Base-by-base conservation (phyloP, 2,888 invertebrate genomes). In the Nycteola revayana region DNA sequence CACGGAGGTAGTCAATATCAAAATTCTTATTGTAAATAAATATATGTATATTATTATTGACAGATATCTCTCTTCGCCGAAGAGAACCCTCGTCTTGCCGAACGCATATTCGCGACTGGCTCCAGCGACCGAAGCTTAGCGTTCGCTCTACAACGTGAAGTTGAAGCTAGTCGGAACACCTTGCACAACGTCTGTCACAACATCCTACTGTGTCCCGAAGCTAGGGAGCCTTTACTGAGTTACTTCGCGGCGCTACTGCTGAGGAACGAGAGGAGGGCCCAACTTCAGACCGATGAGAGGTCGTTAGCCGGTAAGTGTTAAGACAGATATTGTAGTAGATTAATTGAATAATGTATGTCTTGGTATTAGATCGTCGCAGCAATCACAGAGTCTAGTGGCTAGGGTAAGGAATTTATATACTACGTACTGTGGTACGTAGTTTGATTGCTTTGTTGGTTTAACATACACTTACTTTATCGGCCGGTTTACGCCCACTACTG, bases 21-120 rank as follows among this genome's bases (percentile, higher is more conserved):
- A n/a, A n/a, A n/a, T n/a, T n/a, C n/a, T n/a, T n/a, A n/a, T n/a
- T n/a, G n/a, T n/a, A n/a, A n/a, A n/a, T n/a, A n/a, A n/a, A n/a
- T n/a, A n/a, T n/a, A n/a, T 3, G 14, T 14, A 14, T 14, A 14
- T 5, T 5, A 14, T 14, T 5, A 3, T 28, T 8, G n/a, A 7
- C 64, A 88, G 87, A 79, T 86, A 62, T 98, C 98, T 0, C 92
- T 98, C 1, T 97, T 98, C 76, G 96, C 96, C 21, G 98, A 98
- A 69, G 98, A 98, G 75, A 95, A 96, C 73, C 95, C 95, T 0
- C 93, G 95, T 50, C 92, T 97, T n/a, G 96, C 95, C 0, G 95
- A 96, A 59, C 94, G 88, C 1, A 60, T 90, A 36, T 90, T 84
- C 80, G 83, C 88, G 20, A 91, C 90, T 1, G 92, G 91, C 41